These are phyloP conservation scores for Criorhina ranunculi DNA, from an alignment of 2,888 invertebrate species.

Conservation along the genomic window DNA sequence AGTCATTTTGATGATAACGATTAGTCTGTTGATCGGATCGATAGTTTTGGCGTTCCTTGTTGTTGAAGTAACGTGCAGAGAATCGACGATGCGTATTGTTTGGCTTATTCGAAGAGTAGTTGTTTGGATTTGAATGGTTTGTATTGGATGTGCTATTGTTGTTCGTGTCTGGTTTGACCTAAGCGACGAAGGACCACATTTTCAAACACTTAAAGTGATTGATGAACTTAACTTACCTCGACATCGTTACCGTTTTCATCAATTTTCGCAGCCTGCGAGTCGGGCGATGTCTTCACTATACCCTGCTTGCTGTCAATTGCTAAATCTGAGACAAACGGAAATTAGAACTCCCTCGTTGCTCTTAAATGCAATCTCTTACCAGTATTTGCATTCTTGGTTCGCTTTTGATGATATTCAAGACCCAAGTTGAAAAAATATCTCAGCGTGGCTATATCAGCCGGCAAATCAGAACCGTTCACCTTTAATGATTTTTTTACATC, in stretches of 20 bases:
- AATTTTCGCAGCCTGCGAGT: conserved; percentile 68
- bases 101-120: conserved; percentile 41
- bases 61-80: conserved; percentile 79
- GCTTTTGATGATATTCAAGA: conserved; percentile 84
- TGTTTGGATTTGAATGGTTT: conserved; percentile 23
- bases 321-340: conserved; percentile 25
- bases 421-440: conserved; percentile 89
- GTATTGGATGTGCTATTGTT: conserved; percentile 62
- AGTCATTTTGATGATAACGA: conserved; percentile 71
- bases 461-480: conserved; percentile 81
- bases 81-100: conserved; percentile 77
- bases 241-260: conserved; percentile 77
- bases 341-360: not conserved
- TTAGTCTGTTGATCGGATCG: conserved; percentile 64
- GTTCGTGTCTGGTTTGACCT: conserved; percentile 77
- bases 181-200: not conserved
- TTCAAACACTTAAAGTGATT: not conserved
- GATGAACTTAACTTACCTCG: conserved; percentile 33
- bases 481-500: conserved; percentile 80
- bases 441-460: conserved; percentile 86
- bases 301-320: conserved; percentile 71
- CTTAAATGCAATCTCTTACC: not conserved
- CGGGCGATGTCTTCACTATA: conserved; percentile 58
- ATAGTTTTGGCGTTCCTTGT: conserved; percentile 78
- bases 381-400: conserved; percentile 63